Evolutionary conservation across 1,140 invertebrate species (phyloP), one percentile per base, ranked within the genome.

Genomic region (Holotrichia oblita): DNA sequence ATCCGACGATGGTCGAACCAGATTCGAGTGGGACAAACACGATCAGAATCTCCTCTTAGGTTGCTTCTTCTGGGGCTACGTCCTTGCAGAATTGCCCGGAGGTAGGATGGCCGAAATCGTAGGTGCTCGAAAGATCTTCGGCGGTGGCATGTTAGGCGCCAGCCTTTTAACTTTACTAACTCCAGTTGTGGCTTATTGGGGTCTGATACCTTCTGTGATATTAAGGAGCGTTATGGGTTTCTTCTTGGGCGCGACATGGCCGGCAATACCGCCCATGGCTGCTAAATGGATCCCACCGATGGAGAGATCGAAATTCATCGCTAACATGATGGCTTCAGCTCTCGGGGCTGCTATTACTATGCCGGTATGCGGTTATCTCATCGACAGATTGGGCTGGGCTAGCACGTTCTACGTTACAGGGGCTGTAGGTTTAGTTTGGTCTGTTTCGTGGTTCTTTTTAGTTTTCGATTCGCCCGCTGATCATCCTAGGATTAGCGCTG

Each of bases 51-150:
- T 93, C 41, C 91, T 97, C 64, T 88, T 96, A 12, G 95, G 95
- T 9, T 92, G 93, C 80, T 97, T 97, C 89, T 97, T 95, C 89
- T 96, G 95, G 93, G 96, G 96, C 4, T 97, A 97, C 86, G 91
- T 97, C 9, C 89, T 94, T 40, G 96, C 95, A 48, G 96, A 97
- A 86, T 87, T 98, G 61, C 95, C 96, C 0, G 96, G 96, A 8
- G 96, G 96, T 6, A 90, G 95, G 76, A 87, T 97, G 42, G 94
- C 95, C 12, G 96, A 97, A 84, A 85, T 94, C 40, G 90, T 96
- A 73, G 95, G 95, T n/a, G 93, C 94, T 3, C 93, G 93, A 87
- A 91, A 90, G 61, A 93, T 97, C 12, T 96, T 97, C 82, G 95
- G 94, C 64, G 92, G 93, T 84, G 95, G 95, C 73, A 96, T 97